A percentile compares a stretch with the other conserved stretches of the same genome.
These are phyloP conservation scores for Oncorhynchus kisutch DNA, from an alignment of 2,113 vertebrate species.

Conservation along the genomic window DNA sequence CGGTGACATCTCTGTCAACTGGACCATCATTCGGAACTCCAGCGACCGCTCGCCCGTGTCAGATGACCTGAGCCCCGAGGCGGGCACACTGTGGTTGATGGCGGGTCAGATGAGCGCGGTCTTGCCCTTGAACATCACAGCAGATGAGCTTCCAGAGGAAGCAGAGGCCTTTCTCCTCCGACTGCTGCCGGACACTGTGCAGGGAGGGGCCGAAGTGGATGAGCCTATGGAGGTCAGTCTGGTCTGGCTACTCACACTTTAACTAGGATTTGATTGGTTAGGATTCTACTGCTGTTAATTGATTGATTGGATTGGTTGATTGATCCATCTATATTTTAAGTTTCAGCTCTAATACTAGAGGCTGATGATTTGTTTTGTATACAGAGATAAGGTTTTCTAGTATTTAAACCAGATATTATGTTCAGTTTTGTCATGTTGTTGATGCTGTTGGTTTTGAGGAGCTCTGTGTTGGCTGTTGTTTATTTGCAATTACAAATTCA, in stretches of 20 bases:
- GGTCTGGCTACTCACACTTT: background rate
- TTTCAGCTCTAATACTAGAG: too few species aligned
- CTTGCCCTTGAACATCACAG: slow-evolving; percentile 75
- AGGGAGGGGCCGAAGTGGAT: slow-evolving; percentile 88
- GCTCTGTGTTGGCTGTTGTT: background rate
- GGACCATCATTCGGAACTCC: slow-evolving; percentile 86
- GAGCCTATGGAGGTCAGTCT: slow-evolving; percentile 85
- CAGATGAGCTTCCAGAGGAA: slow-evolving; percentile 86
- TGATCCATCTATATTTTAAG: too few species aligned
- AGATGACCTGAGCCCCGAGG: slow-evolving; percentile 79
- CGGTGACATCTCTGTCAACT: slow-evolving; percentile 85
- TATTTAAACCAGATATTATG: background rate
- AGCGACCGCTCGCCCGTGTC: slow-evolving; percentile 80
- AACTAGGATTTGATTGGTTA: too few species aligned
- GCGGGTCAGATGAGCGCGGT: slow-evolving; percentile 81
- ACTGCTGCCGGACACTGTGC: slow-evolving; percentile 78
- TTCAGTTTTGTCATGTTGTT: slow-evolving; percentile 4
- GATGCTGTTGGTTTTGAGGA: too few species aligned
- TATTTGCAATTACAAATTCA: background rate
- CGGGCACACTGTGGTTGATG: slow-evolving; percentile 78
- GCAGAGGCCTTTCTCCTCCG: slow-evolving; percentile 86
- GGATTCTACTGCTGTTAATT: too few species aligned
- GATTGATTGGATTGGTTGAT: too few species aligned
- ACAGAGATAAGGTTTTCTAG: too few species aligned
- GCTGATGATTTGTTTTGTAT: too few species aligned